Percentiles rank a stretch among this genome's conserved stretches.
These are phyloP conservation scores for Hirtodrosophila cameraria DNA, from an alignment of 2,888 invertebrate species.

Conservation along the genomic window DNA sequence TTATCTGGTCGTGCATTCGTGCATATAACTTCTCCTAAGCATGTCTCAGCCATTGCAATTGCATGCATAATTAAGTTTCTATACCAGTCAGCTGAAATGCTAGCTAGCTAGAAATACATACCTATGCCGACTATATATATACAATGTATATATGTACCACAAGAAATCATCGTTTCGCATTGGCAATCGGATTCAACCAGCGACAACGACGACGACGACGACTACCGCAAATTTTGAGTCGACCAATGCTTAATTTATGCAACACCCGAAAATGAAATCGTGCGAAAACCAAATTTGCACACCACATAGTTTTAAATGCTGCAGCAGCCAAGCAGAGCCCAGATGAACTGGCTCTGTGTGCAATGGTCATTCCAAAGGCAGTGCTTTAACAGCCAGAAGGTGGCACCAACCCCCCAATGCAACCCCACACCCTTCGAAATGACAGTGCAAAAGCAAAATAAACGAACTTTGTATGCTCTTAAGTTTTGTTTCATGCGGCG, in stretches of 20 bases:
- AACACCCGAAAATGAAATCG: slow-evolving; percentile 67
- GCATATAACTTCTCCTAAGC: slow-evolving; percentile 28
- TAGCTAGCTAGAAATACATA: background rate
- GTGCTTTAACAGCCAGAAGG: slow-evolving; percentile 27
- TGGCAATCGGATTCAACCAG: slow-evolving; percentile 16
- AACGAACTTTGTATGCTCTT: slow-evolving; percentile 22
- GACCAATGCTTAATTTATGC: slow-evolving; percentile 65
- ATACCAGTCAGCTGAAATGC: background rate
- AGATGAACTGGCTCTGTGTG: slow-evolving; percentile 4
- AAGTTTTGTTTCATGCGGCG: slow-evolving; percentile 2
- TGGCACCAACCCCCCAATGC: background rate
- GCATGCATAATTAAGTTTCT: slow-evolving; percentile 55
- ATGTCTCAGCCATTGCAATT: slow-evolving; percentile 33
- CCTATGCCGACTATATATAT: background rate
- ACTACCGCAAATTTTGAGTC: slow-evolving; percentile 45
- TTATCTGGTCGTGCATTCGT: slow-evolving; percentile 35
- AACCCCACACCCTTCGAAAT: slow-evolving; percentile 2
- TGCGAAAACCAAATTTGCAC: slow-evolving; percentile 71
- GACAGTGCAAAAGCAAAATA: slow-evolving; percentile 3
- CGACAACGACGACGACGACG: too few relatives aligned
- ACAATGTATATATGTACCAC: background rate
- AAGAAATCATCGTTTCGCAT: slow-evolving; percentile 2
- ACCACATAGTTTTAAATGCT: slow-evolving; percentile 44
- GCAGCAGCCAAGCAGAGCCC: slow-evolving; percentile 1
- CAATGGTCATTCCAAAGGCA: slow-evolving; percentile 3